Evolutionary conservation across 1,140 invertebrate species (phyloP).

Genomic region (Hypsibius dujardini): DNA sequence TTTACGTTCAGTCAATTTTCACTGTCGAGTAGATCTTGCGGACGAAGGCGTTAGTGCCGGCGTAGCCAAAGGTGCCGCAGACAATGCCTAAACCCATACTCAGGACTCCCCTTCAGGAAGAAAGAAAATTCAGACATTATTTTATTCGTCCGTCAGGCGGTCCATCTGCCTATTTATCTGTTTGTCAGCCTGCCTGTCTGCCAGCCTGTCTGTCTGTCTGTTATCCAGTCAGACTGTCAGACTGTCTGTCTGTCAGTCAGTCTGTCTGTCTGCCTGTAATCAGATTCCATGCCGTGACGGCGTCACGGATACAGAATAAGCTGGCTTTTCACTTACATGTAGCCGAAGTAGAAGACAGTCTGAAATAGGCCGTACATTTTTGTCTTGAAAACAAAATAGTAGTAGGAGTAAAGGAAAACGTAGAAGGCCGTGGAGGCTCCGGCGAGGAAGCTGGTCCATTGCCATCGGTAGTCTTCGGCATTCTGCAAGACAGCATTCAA

Average conservation of each 20-base stretch:
- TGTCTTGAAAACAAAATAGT: conserved; percentile 99
- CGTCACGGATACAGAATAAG: too few relatives aligned
- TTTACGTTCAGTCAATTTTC: conserved; percentile 77
- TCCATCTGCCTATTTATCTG: too few relatives aligned
- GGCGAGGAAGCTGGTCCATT: conserved; percentile 95
- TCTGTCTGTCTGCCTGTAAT: too few relatives aligned
- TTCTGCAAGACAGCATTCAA: conserved; percentile 47
- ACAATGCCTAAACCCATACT: conserved; percentile 84
- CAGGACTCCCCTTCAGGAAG: conserved; percentile 94
- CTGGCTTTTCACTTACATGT: too few relatives aligned
- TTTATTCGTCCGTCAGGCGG: too few relatives aligned
- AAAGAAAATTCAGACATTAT: too few relatives aligned
- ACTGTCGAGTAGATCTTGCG: conserved; percentile 98
- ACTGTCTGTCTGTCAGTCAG: too few relatives aligned
- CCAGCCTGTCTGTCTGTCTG: too few relatives aligned
- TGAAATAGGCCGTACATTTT: conserved; percentile 99
- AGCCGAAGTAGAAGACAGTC: conserved; percentile 96
- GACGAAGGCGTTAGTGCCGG: conserved; percentile 87
- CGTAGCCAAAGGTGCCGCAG: conserved; percentile 94
- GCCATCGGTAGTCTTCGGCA: conserved; percentile 98
- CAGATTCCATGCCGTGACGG: too few relatives aligned
- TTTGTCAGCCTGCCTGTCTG: too few relatives aligned
- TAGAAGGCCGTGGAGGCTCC: conserved; percentile 88
- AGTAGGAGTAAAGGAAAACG: conserved; percentile 95
- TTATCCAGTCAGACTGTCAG: too few relatives aligned